phyloP scores from a whole-genome alignment of 2,797 vertebrate genomes.

The Coracias cyanogaster region DNA sequence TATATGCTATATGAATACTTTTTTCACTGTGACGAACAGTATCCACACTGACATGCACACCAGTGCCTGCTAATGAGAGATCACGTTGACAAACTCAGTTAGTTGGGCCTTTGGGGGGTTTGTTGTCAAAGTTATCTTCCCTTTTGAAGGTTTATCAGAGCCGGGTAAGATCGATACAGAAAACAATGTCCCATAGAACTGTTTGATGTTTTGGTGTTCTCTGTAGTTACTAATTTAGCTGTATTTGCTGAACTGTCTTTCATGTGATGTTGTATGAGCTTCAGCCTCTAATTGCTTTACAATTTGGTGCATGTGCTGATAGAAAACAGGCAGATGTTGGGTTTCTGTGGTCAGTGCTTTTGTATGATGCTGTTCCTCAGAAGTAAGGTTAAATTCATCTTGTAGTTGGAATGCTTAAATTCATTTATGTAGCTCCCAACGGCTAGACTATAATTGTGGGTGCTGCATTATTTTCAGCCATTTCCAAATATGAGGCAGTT shows the following conservation, averaged over 20 bases:
- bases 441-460: neutral
- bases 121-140: neutral
- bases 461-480: neutral
- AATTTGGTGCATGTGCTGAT: neutral
- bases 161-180: neutral
- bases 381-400: neutral
- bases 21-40: neutral
- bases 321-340: neutral
- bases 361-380: neutral
- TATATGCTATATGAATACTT: neutral
- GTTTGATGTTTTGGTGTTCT: neutral
- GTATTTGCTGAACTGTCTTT: neutral
- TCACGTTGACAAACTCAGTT: neutral
- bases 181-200: neutral
- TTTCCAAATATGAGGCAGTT: neutral
- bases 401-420: neutral
- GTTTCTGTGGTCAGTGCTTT: neutral
- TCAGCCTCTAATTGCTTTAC: neutral
- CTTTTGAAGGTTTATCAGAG: neutral
- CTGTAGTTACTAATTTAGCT: neutral
- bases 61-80: neutral
- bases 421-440: neutral
- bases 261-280: neutral
- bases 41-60: accelerated
- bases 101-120: neutral